Conservation (phyloP, 2,888 invertebrate genomes). For the Sarcophaga variegata region DNA sequence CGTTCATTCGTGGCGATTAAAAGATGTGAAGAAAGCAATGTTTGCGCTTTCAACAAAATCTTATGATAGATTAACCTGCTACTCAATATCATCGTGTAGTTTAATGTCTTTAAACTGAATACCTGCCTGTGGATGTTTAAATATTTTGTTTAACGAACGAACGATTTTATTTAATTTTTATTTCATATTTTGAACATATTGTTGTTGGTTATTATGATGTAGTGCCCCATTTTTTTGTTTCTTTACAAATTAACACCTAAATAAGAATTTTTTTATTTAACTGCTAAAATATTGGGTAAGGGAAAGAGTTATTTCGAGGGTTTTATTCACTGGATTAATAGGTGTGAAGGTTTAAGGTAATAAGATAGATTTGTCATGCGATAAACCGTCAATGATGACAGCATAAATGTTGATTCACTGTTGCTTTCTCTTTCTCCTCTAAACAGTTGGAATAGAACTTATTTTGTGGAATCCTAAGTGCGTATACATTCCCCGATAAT, state of each 20-base stretch:
- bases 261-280: neutral
- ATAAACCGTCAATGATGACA: too few relatives aligned
- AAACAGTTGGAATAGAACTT: too few relatives aligned
- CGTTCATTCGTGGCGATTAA: conserved; percentile 3
- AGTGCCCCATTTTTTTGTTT: neutral
- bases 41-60: conserved; percentile 27
- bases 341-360: too few relatives aligned
- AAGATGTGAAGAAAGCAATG: conserved; percentile 1
- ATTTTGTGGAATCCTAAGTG: too few relatives aligned
- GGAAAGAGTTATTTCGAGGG: neutral
- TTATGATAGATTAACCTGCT: conserved; percentile 52
- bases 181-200: neutral
- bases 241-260: conserved; percentile 47
- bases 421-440: too few relatives aligned
- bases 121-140: neutral
- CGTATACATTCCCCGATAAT: too few relatives aligned
- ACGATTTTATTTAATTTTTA: neutral
- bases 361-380: too few relatives aligned
- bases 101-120: conserved; percentile 6
- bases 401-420: too few relatives aligned
- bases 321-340: neutral
- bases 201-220: neutral
- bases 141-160: neutral
- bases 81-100: conserved; percentile 6
- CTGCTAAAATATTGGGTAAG: neutral